Conservation (phyloP, 1,140 invertebrate genomes). For the Oppia nitens region DNA sequence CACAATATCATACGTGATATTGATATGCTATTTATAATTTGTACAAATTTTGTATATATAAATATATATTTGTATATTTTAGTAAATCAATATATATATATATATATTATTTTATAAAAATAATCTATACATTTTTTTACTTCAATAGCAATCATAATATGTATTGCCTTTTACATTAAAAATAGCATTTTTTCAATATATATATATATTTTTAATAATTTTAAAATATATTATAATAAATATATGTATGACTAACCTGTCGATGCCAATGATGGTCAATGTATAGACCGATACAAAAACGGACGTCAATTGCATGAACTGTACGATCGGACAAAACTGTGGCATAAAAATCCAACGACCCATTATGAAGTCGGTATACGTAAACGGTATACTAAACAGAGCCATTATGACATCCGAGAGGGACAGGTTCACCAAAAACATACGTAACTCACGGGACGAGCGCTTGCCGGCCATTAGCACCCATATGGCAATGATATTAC, state of each 20-base stretch:
- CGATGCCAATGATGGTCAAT: constrained; percentile 30
- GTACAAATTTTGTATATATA: too few species aligned
- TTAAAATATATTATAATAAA: too few species aligned
- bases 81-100: too few species aligned
- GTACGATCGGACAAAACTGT: constrained; percentile 29
- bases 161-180: too few species aligned
- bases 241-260: constrained; percentile 26
- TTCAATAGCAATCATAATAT: too few species aligned
- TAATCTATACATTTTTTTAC: too few species aligned
- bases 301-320: constrained; percentile 30
- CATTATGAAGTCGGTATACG: constrained; percentile 28
- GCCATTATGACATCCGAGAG: constrained; percentile 32
- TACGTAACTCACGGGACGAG: constrained; percentile 26
- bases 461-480: constrained; percentile 27
- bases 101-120: too few species aligned
- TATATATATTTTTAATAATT: too few species aligned
- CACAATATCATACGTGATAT: too few species aligned
- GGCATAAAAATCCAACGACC: constrained; percentile 30
- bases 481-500: constrained; percentile 29
- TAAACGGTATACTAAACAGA: constrained; percentile 24
- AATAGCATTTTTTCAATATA: too few species aligned
- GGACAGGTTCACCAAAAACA: constrained; percentile 31
- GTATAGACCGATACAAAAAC: constrained; percentile 32
- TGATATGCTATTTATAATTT: too few species aligned
- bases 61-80: too few species aligned